Evolutionary conservation across 1,140 invertebrate species (phyloP), one percentile per base, ranked within the genome.

Genomic region (Battus philenor): DNA sequence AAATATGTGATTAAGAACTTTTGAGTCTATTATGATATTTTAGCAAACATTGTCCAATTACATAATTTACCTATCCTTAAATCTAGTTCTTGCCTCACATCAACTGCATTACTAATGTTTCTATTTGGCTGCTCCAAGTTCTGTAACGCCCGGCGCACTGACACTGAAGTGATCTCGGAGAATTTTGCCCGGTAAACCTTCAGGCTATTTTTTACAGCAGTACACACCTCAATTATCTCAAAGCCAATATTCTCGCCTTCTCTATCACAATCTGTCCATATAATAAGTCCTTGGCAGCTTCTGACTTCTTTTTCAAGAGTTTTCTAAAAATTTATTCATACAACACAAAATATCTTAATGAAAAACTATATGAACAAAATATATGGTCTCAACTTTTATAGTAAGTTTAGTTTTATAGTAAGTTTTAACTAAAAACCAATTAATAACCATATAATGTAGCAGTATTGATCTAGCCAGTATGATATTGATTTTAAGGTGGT

Each of bases 181-280:
- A 99, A 99, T 70, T 93, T 95, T 8, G 98, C 98, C 65, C 98
- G 89, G 63, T 91, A 93, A 30, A 98, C 83, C 52, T 83, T 71
- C 15, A 98, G 87, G 76, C 91, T 92, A 13, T 90, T 91, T 68
- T 97, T 98, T 0, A 95, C 84, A 57, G 89, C 89, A 54, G 84
- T 88, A 70, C 98, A 99, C 2, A 99, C 95, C 54, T 97, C 86
- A 43, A 99, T 98, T 6, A 99, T 93, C 90, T 99, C 98, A 90
- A 92, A 98, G 1, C 98, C 98, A 86, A 99, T 99, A 79, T 99
- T 99, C 89, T 99, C 98, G 44, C 98, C 98, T 90, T 99, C 98
- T 87, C 98, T 92, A 90, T 99, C 98, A 90, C 98, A 98, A 97
- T 99, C 98, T 20, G 98, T 99, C 98, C 98, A 99, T 58, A 99